Conservation (phyloP, 2,888 invertebrate species). For the Leptothorax acervorum region DNA sequence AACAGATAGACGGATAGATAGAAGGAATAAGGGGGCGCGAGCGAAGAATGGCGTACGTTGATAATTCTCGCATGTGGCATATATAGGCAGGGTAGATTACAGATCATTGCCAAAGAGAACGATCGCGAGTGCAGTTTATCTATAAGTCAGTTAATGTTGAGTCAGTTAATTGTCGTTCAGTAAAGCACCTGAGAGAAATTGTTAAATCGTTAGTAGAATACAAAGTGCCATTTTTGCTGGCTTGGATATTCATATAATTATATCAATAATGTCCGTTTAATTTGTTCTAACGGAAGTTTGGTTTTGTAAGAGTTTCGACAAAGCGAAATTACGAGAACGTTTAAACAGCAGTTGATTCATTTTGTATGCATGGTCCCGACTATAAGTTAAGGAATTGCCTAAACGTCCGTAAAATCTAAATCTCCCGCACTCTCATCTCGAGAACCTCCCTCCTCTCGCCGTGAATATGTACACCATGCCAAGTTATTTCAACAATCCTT, state of each 20-base stretch:
- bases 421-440: slow-evolving; percentile 80
- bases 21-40: slow-evolving; percentile 2
- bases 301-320: background rate
- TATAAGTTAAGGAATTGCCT: slow-evolving; percentile 80
- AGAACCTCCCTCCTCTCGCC: slow-evolving; percentile 58
- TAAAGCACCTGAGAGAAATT: background rate
- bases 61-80: slow-evolving; percentile 30
- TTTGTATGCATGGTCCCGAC: slow-evolving; percentile 76
- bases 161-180: background rate
- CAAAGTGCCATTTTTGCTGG: background rate
- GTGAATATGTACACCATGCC: slow-evolving; percentile 70
- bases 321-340: slow-evolving; percentile 19
- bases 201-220: background rate
- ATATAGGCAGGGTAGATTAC: background rate
- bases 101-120: background rate
- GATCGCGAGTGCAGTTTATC: background rate
- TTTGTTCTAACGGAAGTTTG: background rate
- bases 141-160: background rate
- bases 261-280: background rate
- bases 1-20: slow-evolving; percentile 55
- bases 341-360: slow-evolving; percentile 53
- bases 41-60: slow-evolving; percentile 43
- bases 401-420: slow-evolving; percentile 81
- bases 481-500: slow-evolving; percentile 81
- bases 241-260: too few relatives aligned